Conservation (phyloP, 2,888 invertebrate species). For the Pseudanteris insignis region DNA sequence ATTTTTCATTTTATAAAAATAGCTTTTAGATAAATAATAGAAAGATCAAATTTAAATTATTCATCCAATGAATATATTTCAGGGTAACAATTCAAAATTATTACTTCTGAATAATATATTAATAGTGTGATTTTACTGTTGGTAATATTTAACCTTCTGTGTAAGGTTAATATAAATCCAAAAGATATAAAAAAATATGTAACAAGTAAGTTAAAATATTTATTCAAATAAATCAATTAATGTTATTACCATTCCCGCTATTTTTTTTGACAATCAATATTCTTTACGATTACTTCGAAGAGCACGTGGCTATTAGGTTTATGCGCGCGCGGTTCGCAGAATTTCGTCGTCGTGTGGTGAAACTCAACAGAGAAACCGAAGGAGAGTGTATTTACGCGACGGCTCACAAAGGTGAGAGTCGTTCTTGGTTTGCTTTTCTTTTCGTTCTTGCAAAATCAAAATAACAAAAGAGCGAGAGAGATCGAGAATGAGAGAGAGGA, state of each 20-base stretch:
- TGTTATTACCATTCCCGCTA: slow-evolving; percentile 13
- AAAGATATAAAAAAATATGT: too few relatives aligned
- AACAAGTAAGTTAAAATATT: too few relatives aligned
- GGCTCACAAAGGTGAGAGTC: slow-evolving; percentile 49
- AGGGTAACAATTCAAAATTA: too few relatives aligned
- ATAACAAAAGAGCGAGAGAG: not conserved
- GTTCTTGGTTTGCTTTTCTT: slow-evolving; percentile 33
- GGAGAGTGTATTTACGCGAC: slow-evolving; percentile 47
- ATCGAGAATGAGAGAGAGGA: not conserved
- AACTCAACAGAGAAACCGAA: slow-evolving; percentile 49
- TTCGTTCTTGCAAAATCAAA: slow-evolving; percentile 26
- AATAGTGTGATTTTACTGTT: too few relatives aligned
- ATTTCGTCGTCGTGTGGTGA: slow-evolving; percentile 26
- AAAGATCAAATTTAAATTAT: too few relatives aligned
- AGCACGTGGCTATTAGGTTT: slow-evolving; percentile 28
- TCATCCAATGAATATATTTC: too few relatives aligned
- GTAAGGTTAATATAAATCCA: too few relatives aligned
- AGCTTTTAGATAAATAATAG: too few relatives aligned
- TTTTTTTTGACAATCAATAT: slow-evolving; percentile 24
- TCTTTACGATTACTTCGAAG: not conserved
- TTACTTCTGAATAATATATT: too few relatives aligned
- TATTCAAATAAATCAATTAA: not conserved
- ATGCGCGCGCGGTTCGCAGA: slow-evolving; percentile 17
- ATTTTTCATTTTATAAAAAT: too few relatives aligned
- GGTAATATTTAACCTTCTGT: too few relatives aligned